Conservation (phyloP, 1,140 invertebrate genomes). For the Drosophila prosaltans region DNA sequence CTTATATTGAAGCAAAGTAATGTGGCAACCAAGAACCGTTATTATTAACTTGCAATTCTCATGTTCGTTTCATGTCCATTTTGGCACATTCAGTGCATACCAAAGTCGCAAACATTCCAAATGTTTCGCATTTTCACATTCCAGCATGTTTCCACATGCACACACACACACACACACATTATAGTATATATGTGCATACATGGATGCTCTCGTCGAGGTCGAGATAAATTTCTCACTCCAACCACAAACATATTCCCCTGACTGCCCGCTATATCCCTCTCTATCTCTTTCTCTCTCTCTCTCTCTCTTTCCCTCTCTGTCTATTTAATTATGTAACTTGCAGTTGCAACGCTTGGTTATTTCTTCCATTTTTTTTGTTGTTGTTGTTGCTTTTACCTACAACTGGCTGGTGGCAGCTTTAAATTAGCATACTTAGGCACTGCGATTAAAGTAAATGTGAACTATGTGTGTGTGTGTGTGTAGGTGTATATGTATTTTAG, state of each 20-base stretch:
- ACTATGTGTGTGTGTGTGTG: slow-evolving; percentile 7
- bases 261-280: too few species aligned
- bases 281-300: neutral
- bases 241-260: too few species aligned
- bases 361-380: neutral
- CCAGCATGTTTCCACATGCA: too few species aligned
- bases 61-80: neutral
- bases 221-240: too few species aligned
- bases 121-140: neutral
- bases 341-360: slow-evolving; percentile 2
- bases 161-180: too few species aligned
- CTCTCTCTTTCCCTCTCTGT: neutral
- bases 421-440: slow-evolving; percentile 56
- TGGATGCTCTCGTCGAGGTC: too few species aligned
- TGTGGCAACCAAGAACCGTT: neutral
- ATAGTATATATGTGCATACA: neutral
- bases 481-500: slow-evolving; percentile 4
- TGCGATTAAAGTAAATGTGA: slow-evolving; percentile 31
- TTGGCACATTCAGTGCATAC: slow-evolving; percentile 5
- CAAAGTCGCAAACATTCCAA: slow-evolving; percentile 8
- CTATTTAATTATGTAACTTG: slow-evolving; percentile 65
- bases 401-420: slow-evolving; percentile 15
- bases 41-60: neutral
- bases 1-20: too few species aligned
- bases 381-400: slow-evolving; percentile 12